phyloP scores from a whole-genome alignment of 2,888 invertebrate genomes.

The Zelleria hepariella region DNA sequence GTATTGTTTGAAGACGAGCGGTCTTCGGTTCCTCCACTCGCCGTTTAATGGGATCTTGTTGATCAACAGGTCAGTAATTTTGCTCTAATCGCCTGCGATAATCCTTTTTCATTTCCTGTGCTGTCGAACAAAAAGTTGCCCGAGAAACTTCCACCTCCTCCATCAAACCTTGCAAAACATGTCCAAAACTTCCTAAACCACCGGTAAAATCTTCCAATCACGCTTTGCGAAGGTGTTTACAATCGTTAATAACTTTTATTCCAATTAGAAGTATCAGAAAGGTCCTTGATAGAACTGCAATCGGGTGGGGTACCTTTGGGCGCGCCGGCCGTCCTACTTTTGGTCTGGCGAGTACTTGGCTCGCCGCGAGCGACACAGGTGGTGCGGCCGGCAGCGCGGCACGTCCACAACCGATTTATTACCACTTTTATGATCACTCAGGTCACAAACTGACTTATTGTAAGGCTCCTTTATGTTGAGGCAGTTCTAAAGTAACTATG shows the following conservation, averaged over 20 bases:
- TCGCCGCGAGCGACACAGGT: conserved; percentile 9
- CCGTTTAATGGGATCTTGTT: conserved; percentile 68
- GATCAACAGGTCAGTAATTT: conserved; percentile 23
- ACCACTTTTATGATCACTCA: neutral
- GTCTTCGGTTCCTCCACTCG: conserved; percentile 41
- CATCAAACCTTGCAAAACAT: neutral
- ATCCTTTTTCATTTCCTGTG: neutral
- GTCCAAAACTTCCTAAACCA: neutral
- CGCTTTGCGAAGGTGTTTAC: no score
- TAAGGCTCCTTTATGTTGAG: neutral
- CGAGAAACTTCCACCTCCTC: neutral
- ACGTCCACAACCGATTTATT: conserved; percentile 12
- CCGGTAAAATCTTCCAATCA: neutral
- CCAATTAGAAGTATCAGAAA: neutral
- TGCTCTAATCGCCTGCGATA: neutral
- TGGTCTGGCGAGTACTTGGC: conserved; percentile 21
- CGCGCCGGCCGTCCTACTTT: conserved; percentile 60
- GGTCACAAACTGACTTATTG: neutral
- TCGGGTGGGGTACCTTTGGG: conserved; percentile 39
- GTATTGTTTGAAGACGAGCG: conserved; percentile 35
- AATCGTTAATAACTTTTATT: neutral
- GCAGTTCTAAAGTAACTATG: neutral
- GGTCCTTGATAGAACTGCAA: neutral
- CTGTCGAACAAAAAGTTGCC: neutral
- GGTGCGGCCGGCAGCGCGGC: conserved; percentile 11